Conservation (phyloP, 2,888 invertebrate genomes). For the Torymus texanus region DNA sequence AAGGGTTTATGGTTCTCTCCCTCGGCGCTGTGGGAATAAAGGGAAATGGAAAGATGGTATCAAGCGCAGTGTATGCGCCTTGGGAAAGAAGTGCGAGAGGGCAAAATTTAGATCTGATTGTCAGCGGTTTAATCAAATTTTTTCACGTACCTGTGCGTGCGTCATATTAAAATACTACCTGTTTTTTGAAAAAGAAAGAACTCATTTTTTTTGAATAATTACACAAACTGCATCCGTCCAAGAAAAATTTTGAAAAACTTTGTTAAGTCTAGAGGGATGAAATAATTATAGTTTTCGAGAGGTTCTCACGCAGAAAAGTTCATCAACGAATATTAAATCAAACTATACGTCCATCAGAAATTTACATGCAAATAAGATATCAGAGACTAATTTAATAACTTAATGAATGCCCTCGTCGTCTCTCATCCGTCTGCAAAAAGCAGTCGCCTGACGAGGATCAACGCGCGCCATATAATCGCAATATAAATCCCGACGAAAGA, state of each 20-base stretch:
- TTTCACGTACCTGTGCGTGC: not conserved
- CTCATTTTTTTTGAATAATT: too few relatives aligned
- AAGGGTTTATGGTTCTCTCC: constrained; percentile 26
- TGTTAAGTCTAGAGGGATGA: too few relatives aligned
- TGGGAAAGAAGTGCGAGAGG: not conserved
- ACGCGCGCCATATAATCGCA: not conserved
- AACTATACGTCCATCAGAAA: too few relatives aligned
- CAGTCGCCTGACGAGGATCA: not conserved
- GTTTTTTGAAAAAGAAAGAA: too few relatives aligned
- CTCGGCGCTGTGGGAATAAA: not conserved
- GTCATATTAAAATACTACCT: too few relatives aligned
- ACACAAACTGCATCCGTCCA: too few relatives aligned
- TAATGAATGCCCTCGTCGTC: not conserved
- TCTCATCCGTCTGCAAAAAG: not conserved
- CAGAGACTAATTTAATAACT: not conserved
- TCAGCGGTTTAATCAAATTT: constrained; percentile 18
- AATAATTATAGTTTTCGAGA: too few relatives aligned
- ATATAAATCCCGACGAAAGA: not conserved
- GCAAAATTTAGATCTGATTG: constrained; percentile 21
- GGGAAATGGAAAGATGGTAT: constrained; percentile 12
- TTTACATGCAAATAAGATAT: too few relatives aligned
- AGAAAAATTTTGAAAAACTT: too few relatives aligned
- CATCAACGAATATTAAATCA: not conserved
- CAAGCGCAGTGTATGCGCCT: not conserved
- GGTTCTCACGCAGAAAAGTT: too few relatives aligned